A percentile compares a stretch with the other conserved stretches of the same genome.
Evolutionary conservation across 1,140 invertebrate species (phyloP).

Genomic region (Tribolium madens): DNA sequence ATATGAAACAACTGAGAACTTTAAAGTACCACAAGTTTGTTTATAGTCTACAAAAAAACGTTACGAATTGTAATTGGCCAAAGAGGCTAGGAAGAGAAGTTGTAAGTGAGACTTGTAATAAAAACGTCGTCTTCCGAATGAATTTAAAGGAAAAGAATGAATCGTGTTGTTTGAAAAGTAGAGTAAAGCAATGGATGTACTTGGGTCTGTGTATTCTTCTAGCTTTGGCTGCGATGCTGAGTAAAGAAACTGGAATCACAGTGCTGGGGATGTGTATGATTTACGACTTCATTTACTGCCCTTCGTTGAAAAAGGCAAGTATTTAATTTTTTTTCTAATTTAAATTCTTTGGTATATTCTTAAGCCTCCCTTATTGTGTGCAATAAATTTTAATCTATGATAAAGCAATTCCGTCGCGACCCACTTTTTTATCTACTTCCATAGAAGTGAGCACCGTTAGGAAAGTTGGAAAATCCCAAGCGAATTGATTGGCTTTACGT

Average conservation of each 20-base stretch:
- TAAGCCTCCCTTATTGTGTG: neutral
- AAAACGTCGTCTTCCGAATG: slow-evolving; percentile 8
- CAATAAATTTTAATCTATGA: slow-evolving; percentile 40
- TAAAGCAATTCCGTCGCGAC: slow-evolving; percentile 21
- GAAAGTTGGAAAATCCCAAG: slow-evolving; percentile 49
- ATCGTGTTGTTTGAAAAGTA: slow-evolving; percentile 62
- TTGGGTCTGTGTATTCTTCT: slow-evolving; percentile 70
- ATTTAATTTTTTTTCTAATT: slow-evolving; percentile 7
- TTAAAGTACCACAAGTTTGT: slow-evolving; percentile 58
- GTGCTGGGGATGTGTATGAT: slow-evolving; percentile 88
- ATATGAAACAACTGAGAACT: slow-evolving; percentile 39
- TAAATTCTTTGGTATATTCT: neutral
- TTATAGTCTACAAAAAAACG: slow-evolving; percentile 57
- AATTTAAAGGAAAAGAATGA: slow-evolving; percentile 1
- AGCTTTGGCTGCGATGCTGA: slow-evolving; percentile 79
- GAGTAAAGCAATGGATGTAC: slow-evolving; percentile 71
- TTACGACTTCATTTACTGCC: slow-evolving; percentile 72
- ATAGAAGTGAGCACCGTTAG: slow-evolving; percentile 46
- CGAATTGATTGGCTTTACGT: slow-evolving; percentile 58
- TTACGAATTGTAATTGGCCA: slow-evolving; percentile 62
- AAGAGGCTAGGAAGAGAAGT: slow-evolving; percentile 49
- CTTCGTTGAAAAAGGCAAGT: slow-evolving; percentile 53
- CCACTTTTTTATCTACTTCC: slow-evolving; percentile 37
- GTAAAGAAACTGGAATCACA: slow-evolving; percentile 94
- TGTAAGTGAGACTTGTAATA: slow-evolving; percentile 38